Percentiles rank a stretch among this genome's conserved stretches.
Conservation (phyloP, 2,888 invertebrate genomes). For the Neoascia interrupta region DNA sequence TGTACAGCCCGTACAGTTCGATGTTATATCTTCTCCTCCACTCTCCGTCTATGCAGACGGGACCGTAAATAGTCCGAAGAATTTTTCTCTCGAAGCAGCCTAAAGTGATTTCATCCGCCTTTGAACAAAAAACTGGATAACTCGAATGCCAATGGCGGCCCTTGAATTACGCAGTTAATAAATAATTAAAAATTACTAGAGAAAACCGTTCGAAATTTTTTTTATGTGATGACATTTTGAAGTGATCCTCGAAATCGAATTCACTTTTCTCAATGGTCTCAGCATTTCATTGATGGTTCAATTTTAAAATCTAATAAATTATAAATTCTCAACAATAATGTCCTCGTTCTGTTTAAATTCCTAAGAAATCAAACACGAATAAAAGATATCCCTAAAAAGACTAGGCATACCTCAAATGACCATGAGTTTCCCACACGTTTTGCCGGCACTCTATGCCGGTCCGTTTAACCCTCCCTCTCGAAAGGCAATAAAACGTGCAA, state of each 20-base stretch:
- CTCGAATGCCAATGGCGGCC: no score
- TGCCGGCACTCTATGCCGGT: slow-evolving; percentile 14
- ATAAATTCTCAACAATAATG: slow-evolving; percentile 32
- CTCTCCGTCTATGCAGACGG: no score
- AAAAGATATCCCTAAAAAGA: not conserved
- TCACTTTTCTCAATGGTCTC: slow-evolving; percentile 12
- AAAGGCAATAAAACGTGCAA: slow-evolving; percentile 46
- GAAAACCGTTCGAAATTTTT: no score
- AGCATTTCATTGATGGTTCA: slow-evolving; percentile 40
- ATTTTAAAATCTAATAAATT: slow-evolving; percentile 43
- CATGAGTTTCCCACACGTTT: slow-evolving; percentile 46
- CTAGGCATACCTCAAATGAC: slow-evolving; percentile 7
- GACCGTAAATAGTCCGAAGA: no score
- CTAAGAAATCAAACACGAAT: slow-evolving; percentile 54
- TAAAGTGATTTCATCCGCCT: no score
- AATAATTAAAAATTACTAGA: no score
- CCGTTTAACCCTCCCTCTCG: slow-evolving; percentile 37
- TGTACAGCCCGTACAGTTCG: no score
- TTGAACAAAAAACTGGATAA: no score
- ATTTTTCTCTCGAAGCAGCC: no score
- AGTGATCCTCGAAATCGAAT: not conserved
- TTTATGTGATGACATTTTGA: no score
- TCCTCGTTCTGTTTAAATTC: slow-evolving; percentile 23
- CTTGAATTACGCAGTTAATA: no score
- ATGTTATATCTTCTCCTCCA: no score